Percentiles rank a stretch among this genome's conserved stretches.
Conservation (phyloP, 2,113 vertebrate species). For the Muscicapa adusta region DNA sequence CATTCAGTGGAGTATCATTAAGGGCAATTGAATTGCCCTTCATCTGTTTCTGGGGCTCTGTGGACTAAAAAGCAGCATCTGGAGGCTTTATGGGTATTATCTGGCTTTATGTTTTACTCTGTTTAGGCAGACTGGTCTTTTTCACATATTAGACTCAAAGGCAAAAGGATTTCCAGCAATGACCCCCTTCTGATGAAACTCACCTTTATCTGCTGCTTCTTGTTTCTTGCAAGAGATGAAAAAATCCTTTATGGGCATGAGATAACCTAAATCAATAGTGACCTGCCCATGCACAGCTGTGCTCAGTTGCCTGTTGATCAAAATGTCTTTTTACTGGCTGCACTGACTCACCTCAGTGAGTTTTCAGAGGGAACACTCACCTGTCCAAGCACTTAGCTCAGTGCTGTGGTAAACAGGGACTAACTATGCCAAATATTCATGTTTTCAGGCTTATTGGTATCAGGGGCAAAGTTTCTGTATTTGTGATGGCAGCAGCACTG, state of each 20-base stretch:
- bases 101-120: not conserved
- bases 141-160: not conserved
- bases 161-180: constrained; percentile 14
- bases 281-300: not conserved
- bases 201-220: not conserved
- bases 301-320: not conserved
- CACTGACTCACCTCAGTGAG: not conserved
- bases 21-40: constrained; percentile 40
- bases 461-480: not conserved
- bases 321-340: not conserved
- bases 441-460: not conserved
- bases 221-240: not conserved
- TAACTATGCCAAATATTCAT: not conserved
- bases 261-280: not conserved
- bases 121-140: not conserved
- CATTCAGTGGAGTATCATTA: constrained; percentile 10
- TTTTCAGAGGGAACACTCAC: not conserved
- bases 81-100: constrained; percentile 28
- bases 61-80: constrained; percentile 2
- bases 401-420: not conserved
- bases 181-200: not conserved
- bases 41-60: constrained; percentile 1
- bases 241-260: not conserved
- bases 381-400: not conserved
- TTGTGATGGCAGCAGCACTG: not conserved